Percentiles rank a stretch among this genome's conserved stretches.
phyloP scores from a whole-genome alignment of 2,797 vertebrate species.

The Pogonophryne albipinna region DNA sequence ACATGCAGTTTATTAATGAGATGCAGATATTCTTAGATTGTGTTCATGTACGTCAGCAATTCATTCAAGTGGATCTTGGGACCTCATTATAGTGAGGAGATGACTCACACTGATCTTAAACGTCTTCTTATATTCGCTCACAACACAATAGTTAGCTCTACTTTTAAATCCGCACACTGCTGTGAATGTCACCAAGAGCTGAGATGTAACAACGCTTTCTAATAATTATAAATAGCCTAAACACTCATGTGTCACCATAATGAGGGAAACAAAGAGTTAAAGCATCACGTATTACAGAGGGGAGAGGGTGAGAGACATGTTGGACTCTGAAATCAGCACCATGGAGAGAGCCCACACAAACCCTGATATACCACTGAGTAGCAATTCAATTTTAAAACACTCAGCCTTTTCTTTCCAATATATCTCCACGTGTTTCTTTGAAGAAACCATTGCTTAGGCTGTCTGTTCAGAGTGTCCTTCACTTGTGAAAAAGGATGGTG shows the following conservation, averaged over 20 bases:
- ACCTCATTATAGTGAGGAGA: not conserved
- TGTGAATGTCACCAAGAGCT: not conserved
- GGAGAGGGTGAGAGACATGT: not conserved
- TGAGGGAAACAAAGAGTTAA: slow-evolving; percentile 9
- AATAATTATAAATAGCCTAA: not conserved
- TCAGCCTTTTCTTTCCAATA: slow-evolving; percentile 21
- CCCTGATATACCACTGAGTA: not conserved
- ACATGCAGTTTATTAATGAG: not conserved
- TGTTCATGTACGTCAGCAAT: slow-evolving; percentile 1
- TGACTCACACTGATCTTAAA: slow-evolving; percentile 52
- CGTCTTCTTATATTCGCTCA: slow-evolving; percentile 3
- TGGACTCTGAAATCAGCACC: slow-evolving; percentile 69
- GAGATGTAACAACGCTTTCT: slow-evolving; percentile 28
- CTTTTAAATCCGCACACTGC: not conserved
- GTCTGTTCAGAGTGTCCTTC: slow-evolving; percentile 55
- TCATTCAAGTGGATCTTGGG: slow-evolving; percentile 10
- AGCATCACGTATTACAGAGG: not conserved
- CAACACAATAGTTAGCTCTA: slow-evolving; percentile 20
- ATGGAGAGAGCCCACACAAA: slow-evolving; percentile 64
- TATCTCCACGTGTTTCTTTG: slow-evolving; percentile 7
- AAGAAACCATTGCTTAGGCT: slow-evolving; percentile 27
- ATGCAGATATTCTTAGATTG: not conserved
- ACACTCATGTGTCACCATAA: not conserved
- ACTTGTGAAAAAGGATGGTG: slow-evolving; percentile 36
- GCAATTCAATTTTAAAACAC: slow-evolving; percentile 1